phyloP scores from a whole-genome alignment of 2,113 vertebrate species.

The Microtus richardsoni region DNA sequence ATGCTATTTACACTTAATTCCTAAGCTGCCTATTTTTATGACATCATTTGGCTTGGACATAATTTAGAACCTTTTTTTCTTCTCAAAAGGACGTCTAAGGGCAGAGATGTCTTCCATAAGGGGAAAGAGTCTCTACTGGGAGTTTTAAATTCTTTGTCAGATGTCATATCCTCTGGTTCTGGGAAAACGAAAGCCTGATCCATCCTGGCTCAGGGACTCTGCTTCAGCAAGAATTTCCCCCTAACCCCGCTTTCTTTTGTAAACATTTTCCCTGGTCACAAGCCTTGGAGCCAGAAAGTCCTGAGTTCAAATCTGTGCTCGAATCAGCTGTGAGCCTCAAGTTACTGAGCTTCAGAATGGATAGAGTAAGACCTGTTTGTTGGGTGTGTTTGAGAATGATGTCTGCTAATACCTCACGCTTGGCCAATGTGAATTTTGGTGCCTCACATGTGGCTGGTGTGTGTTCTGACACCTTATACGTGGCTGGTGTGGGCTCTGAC shows the following conservation, averaged over 20 bases:
- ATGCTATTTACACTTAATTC: not conserved
- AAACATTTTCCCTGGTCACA: not conserved
- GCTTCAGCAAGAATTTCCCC: too few relatives aligned
- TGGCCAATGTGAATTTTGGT: not conserved
- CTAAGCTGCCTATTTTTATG: not conserved
- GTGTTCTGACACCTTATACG: too few relatives aligned
- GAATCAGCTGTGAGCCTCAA: not conserved
- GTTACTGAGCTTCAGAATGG: not conserved
- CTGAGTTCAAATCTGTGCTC: not conserved
- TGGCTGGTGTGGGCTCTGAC: not conserved
- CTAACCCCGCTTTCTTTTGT: rapidly evolving
- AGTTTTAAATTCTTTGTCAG: not conserved
- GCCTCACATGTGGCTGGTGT: rapidly evolving
- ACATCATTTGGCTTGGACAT: not conserved
- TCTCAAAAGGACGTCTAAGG: not conserved
- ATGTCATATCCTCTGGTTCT: not conserved
- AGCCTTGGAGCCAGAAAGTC: not conserved
- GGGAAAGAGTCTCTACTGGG: not conserved
- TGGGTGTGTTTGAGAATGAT: not conserved
- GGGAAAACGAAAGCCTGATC: not conserved
- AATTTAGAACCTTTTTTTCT: not conserved
- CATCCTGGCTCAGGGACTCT: not conserved
- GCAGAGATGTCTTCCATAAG: not conserved
- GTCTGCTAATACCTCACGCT: not conserved
- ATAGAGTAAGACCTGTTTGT: not conserved